Base-by-base conservation (phyloP, 1,140 invertebrate genomes). In the Tribolium madens region DNA sequence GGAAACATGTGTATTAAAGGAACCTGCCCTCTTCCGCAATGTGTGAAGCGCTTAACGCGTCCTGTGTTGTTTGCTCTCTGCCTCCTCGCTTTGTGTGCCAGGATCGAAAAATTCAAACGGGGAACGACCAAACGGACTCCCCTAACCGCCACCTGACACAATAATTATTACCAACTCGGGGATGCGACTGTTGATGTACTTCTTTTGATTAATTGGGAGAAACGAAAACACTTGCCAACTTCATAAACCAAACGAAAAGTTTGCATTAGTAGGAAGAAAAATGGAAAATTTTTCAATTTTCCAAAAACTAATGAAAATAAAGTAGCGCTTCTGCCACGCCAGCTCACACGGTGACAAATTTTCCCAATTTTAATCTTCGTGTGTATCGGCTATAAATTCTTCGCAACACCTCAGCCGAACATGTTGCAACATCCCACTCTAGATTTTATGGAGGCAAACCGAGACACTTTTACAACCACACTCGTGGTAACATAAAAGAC, bases 1-100 rank as follows among this genome's bases (percentile, higher is more conserved):
- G 80, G 80, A 82, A 82, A 82, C 81, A 81, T 79, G 81, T 82
- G 76, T 80, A 82, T 81, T 82, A 81, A 82, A 82, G 81, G 79
- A 79, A 74, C 78, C 78, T 79, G 78, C 74, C 75, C 76, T 77
- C 53, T 75, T 75, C 15, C 42, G 75, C 53, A 74, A 78, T 77
- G 75, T 77, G 79, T 73, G 48, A 80, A 73, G 77, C 75, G 74
- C 68, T 80, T 71, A 73, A 53, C 78, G 68, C 76, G 53, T 50
- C 73, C 78, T 80, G 57, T 64, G 57, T 78, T 80, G 77, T 78
- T 78, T 78, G 74, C 77, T 78, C 77, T 76, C 42, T 75, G 36
- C 76, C 76, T 53, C 50, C 52, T 69, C 42, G 42, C 68, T 64
- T 64, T 64, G 36, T 64, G 57, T 64, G 50, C 18, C 13, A 21